phyloP scores from a whole-genome alignment of 2,113 vertebrate species.

The Hypocryptadius cinnamomeus region DNA sequence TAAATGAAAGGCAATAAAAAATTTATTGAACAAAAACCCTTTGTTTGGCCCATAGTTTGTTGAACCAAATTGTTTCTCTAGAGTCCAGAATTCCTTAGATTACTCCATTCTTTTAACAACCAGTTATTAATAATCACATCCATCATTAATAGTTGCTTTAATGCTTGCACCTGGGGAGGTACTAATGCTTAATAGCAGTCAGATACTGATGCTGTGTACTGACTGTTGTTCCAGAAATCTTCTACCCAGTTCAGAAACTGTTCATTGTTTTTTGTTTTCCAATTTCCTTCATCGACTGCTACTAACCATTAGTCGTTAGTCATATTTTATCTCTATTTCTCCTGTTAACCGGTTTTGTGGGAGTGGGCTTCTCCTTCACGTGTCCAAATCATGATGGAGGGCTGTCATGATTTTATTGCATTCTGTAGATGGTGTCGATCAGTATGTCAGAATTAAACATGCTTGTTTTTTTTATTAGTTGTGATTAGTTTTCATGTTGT shows the following conservation, averaged over 20 bases:
- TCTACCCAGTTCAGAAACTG: conserved; percentile 65
- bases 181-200: conserved; percentile 95
- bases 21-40: conserved; percentile 83
- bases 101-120: conserved; percentile 86
- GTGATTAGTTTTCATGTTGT: conserved; percentile 97
- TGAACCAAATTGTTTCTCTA: conserved; percentile 76
- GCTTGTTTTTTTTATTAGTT: conserved; percentile 87
- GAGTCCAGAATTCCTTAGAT: conserved; percentile 77
- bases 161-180: conserved; percentile 84
- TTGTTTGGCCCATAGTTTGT: conserved; percentile 91
- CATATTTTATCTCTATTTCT: conserved; percentile 80
- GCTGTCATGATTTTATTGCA: conserved; percentile 86
- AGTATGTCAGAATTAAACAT: conserved; percentile 84
- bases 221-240: conserved; percentile 71
- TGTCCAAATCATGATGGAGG: conserved; percentile 85
- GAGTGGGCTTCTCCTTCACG: conserved; percentile 78
- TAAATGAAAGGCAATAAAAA: conserved; percentile 93
- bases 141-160: conserved; percentile 88
- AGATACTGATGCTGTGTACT: conserved; percentile 73
- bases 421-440: conserved; percentile 84
- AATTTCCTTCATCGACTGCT: conserved; percentile 82
- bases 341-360: conserved; percentile 79
- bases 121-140: conserved; percentile 91
- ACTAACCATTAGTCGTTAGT: conserved; percentile 86
- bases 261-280: conserved; percentile 69